These are phyloP conservation scores for Anoplolepis gracilipes DNA, from an alignment of 1,140 invertebrate species.

Conservation along the genomic window DNA sequence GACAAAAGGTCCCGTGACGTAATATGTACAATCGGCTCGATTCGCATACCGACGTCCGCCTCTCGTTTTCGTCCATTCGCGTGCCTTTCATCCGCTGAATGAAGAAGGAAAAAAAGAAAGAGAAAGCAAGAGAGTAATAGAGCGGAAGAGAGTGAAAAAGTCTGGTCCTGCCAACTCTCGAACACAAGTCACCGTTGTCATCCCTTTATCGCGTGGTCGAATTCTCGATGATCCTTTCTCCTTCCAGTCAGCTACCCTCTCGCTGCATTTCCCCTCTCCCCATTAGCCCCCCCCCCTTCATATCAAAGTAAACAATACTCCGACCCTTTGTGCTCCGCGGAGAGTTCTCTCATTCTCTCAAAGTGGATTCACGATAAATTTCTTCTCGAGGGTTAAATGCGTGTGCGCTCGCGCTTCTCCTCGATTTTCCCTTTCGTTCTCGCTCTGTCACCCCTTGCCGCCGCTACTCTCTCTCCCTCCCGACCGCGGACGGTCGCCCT, in stretches of 20 bases:
- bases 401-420: slow-evolving; percentile 49
- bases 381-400: slow-evolving; percentile 69
- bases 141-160: slow-evolving; percentile 8
- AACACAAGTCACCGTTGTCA: slow-evolving; percentile 57
- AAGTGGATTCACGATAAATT: slow-evolving; percentile 71
- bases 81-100: slow-evolving; percentile 52
- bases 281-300: not conserved
- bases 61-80: slow-evolving; percentile 66
- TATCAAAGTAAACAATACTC: slow-evolving; percentile 71
- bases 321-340: slow-evolving; percentile 58
- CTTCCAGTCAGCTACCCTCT: slow-evolving; percentile 31
- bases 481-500: slow-evolving; percentile 25
- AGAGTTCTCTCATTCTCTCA: slow-evolving; percentile 56
- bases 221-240: slow-evolving; percentile 60
- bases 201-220: slow-evolving; percentile 71
- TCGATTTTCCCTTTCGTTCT: slow-evolving; percentile 38
- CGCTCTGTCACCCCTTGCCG: slow-evolving; percentile 15
- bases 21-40: slow-evolving; percentile 48
- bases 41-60: slow-evolving; percentile 21
- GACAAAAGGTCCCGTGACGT: slow-evolving; percentile 39
- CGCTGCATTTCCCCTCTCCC: not conserved
- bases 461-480: not conserved
- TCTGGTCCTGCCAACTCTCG: slow-evolving; percentile 52
- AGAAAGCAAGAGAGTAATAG: not conserved
- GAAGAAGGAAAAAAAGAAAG: not conserved